Conservation (phyloP, 1,140 invertebrate genomes). For the Elymnias hypermnestra region DNA sequence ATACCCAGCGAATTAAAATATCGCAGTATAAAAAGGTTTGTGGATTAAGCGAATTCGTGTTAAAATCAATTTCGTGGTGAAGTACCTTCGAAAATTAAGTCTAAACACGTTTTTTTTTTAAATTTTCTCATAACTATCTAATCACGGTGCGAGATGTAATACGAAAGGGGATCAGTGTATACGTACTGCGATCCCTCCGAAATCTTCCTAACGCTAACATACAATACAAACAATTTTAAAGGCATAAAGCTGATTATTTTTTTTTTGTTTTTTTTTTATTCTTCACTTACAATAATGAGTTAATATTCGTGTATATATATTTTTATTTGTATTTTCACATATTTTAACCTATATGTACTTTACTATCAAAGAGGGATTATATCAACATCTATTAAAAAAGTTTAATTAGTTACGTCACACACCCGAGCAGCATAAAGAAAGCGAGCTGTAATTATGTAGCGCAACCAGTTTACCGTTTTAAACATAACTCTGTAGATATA, state of each 20-base stretch:
- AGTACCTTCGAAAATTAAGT: slow-evolving; percentile 25
- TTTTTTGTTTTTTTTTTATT: slow-evolving; percentile 62
- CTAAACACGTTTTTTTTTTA: slow-evolving; percentile 55
- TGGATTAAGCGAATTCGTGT: no score
- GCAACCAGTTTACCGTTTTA: no score
- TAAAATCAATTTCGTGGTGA: slow-evolving; percentile 16
- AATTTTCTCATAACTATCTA: slow-evolving; percentile 45
- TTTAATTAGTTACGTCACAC: slow-evolving; percentile 16
- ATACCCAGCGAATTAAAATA: no score
- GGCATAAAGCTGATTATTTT: slow-evolving; percentile 64
- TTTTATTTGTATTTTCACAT: slow-evolving; percentile 72
- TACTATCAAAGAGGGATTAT: slow-evolving; percentile 67
- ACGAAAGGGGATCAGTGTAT: slow-evolving; percentile 23
- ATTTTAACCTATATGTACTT: slow-evolving; percentile 68
- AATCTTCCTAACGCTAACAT: slow-evolving; percentile 41
- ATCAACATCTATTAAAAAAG: slow-evolving; percentile 60
- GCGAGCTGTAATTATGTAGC: no score
- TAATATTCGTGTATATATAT: slow-evolving; percentile 73
- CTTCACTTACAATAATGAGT: slow-evolving; percentile 65
- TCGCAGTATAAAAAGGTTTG: no score
- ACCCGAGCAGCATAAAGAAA: no score
- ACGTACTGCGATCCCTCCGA: slow-evolving; percentile 16
- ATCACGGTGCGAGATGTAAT: slow-evolving; percentile 55
- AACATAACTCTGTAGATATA: no score
- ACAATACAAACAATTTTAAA: slow-evolving; percentile 72